Evolutionary conservation across 2,113 vertebrate genomes (phyloP).

Genomic region (Tapirus terrestris): DNA sequence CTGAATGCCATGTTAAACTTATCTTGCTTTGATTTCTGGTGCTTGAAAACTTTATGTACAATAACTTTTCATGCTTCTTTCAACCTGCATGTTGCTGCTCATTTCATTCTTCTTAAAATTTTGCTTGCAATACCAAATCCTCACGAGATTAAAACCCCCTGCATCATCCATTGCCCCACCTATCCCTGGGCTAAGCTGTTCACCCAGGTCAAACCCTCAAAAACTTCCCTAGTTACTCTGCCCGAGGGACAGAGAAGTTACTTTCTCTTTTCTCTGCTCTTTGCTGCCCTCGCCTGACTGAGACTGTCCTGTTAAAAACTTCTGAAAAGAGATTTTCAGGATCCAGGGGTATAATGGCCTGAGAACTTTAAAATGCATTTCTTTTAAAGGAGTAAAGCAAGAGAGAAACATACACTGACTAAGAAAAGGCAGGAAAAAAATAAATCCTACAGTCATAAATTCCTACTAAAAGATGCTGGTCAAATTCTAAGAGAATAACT

Average conservation of each 20-base stretch:
- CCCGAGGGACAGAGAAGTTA: background rate
- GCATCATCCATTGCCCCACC: no score
- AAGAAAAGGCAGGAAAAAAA: background rate
- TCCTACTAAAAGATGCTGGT: background rate
- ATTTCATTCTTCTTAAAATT: background rate
- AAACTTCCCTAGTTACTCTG: no score
- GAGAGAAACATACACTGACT: background rate
- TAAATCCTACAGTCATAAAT: background rate
- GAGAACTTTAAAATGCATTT: background rate
- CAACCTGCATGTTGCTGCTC: background rate
- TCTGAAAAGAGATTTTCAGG: background rate
- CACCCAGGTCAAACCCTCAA: background rate
- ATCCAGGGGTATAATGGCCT: background rate
- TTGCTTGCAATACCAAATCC: background rate
- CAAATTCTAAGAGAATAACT: background rate
- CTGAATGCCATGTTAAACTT: background rate
- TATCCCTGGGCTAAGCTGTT: background rate
- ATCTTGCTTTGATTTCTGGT: background rate
- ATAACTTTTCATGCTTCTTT: background rate
- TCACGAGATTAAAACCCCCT: background rate
- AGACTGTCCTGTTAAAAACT: background rate
- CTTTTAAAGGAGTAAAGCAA: background rate
- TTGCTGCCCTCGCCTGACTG: conserved; percentile 64
- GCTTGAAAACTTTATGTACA: background rate
- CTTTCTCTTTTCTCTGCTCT: conserved; percentile 46